Base-by-base conservation (phyloP, 2,113 vertebrate species). In the Burhinus bistriatus region DNA sequence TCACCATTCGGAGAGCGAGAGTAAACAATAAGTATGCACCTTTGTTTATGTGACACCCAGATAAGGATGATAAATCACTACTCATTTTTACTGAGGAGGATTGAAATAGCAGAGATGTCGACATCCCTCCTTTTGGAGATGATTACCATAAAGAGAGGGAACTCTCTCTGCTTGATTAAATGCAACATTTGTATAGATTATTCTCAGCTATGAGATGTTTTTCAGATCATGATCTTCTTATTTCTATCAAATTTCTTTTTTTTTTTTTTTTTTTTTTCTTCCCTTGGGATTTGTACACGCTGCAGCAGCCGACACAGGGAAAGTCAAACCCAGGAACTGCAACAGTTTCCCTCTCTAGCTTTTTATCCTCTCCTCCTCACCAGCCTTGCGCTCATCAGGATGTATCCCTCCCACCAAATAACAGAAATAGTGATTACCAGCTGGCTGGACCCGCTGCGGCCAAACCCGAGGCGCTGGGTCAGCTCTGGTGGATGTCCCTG, bases 21-120 rank as follows among this genome's bases (percentile, higher is more conserved):
- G 61, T 75, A 92, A 96, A 83, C 45, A 55, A 45, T 49, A 40
- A 83, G n/a, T 42, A 36, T 26, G 30, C 49, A 64, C 40, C 79
- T 96, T 30, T 87, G 77, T 87, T 76, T 61, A 52, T 51, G 71
- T 94, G 95, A 62, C 97, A 90, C 54, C 23, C 4, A 85, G 91
- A 77, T 85, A 76, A 97, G 92, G 77, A 93, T 91, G 93, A 95
- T 69, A 94, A 94, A 98, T 95, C 65, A 78, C 61, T 86, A 1
- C 7, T 36, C 92, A 20, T 45, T 69, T 71, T 81, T 54, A 30
- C 79, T 70, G 75, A 42, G 44, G 71, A 42, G 69, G 94, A 89
- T 66, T 88, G 95, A 91, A 97, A 90, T 18, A 80, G 77, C 93
- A 88, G 49, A 83, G 81, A 52, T 86, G 73, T 11, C 2, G 34